A percentile compares a stretch with the other conserved stretches of the same genome.
Evolutionary conservation across 2,888 invertebrate species (phyloP).

Genomic region (Chrysina gloriosa): DNA sequence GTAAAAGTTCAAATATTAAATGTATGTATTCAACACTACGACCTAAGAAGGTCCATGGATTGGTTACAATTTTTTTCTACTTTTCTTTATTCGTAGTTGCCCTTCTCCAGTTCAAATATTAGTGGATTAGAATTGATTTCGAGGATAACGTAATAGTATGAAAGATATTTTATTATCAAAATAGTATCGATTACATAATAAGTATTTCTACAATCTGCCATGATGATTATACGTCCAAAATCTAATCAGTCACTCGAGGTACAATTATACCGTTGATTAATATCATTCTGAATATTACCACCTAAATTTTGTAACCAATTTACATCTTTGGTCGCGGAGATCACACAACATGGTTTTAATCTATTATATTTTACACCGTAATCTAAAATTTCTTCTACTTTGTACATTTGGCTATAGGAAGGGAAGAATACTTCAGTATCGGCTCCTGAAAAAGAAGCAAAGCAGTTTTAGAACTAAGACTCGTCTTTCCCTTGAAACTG

Average conservation of each 20-base stretch:
- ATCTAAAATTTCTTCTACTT: constrained; percentile 43
- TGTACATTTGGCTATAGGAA: constrained; percentile 36
- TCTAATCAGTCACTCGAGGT: constrained; percentile 25
- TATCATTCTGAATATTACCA: constrained; percentile 5
- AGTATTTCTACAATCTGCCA: too few species aligned
- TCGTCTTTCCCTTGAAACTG: background rate
- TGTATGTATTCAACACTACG: too few species aligned
- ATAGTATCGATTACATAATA: too few species aligned
- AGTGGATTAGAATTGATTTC: too few species aligned
- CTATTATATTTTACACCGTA: constrained; percentile 26
- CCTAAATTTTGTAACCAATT: background rate
- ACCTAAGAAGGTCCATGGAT: too few species aligned
- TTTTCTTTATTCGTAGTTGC: too few species aligned
- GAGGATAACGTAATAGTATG: too few species aligned
- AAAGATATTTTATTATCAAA: too few species aligned
- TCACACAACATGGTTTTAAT: constrained; percentile 42
- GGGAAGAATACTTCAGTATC: constrained; percentile 5
- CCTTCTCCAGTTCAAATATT: too few species aligned
- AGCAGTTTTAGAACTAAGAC: background rate
- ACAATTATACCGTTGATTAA: constrained; percentile 21
- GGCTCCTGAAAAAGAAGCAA: constrained; percentile 36
- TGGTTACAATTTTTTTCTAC: too few species aligned
- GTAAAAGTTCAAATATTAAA: too few species aligned
- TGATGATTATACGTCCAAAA: background rate
- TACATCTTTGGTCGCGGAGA: constrained; percentile 8